Percentiles rank a stretch among this genome's conserved stretches.
Conservation (phyloP, 2,797 vertebrate genomes). For the Heterohyrax brucei region DNA sequence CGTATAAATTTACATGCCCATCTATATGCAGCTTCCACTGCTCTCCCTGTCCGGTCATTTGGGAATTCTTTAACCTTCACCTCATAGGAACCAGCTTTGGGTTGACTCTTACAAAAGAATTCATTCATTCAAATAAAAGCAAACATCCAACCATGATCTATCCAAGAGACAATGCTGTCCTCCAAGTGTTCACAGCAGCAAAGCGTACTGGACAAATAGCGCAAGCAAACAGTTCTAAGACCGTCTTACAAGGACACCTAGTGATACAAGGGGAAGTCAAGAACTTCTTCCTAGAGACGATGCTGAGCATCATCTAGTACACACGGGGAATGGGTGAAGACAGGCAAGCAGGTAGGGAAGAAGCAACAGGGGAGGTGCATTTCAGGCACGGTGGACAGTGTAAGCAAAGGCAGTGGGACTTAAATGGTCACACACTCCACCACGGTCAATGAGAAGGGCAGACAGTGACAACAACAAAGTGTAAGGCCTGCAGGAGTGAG, state of each 20-base stretch:
- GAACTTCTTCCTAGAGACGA: neutral
- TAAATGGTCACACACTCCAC: neutral
- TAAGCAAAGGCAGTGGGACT: neutral
- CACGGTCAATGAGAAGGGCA: neutral
- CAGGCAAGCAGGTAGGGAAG: neutral
- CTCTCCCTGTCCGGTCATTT: too few species aligned
- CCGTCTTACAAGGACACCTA: neutral
- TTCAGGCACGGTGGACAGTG: neutral
- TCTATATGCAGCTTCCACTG: too few species aligned
- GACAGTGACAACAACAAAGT: too few species aligned
- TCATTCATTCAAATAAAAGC: neutral
- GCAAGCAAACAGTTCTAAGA: neutral
- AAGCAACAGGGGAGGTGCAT: neutral
- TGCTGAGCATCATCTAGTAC: neutral
- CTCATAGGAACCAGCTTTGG: too few species aligned
- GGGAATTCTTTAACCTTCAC: too few species aligned
- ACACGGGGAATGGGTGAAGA: neutral
- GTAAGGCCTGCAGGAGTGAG: rapidly evolving
- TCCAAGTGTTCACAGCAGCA: neutral
- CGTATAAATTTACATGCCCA: too few species aligned
- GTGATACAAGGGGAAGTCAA: neutral
- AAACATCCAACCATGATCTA: neutral
- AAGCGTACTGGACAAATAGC: neutral
- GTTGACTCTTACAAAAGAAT: too few species aligned
- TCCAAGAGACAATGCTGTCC: neutral